Evolutionary conservation across 2,797 vertebrate genomes (phyloP).

Genomic region (Ctenopoma multispine): DNA sequence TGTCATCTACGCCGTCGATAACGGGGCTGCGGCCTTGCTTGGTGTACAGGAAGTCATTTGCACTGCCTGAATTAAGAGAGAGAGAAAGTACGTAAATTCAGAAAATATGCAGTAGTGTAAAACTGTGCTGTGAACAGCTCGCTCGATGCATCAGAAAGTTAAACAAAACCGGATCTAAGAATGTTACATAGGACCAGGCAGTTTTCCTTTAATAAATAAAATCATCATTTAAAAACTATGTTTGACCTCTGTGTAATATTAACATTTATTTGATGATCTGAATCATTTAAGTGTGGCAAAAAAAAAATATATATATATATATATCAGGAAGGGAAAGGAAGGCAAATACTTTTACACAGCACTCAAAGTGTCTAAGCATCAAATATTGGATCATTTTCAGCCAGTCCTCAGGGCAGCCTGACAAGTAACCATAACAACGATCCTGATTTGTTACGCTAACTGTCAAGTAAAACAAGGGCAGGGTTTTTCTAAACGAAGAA

Average conservation of each 20-base stretch:
- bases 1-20: conserved; percentile 94
- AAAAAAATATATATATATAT: too few relatives aligned
- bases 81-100: background rate
- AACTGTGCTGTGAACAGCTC: background rate
- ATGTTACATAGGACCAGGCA: too few relatives aligned
- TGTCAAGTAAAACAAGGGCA: background rate
- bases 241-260: too few relatives aligned
- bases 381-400: background rate
- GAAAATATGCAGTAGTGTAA: conserved; percentile 2
- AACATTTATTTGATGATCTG: too few relatives aligned
- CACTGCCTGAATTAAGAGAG: conserved; percentile 82
- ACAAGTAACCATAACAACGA: conserved; percentile 3
- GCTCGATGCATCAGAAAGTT: background rate
- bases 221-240: too few relatives aligned
- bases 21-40: conserved; percentile 93
- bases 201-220: too few relatives aligned
- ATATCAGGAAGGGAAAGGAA: too few relatives aligned
- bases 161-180: background rate
- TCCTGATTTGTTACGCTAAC: background rate
- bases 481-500: background rate
- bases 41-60: conserved; percentile 92
- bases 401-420: background rate
- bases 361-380: too few relatives aligned
- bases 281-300: too few relatives aligned
- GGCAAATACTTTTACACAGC: too few relatives aligned